Percentiles rank a stretch among this genome's conserved stretches.
Evolutionary conservation across 2,113 vertebrate genomes (phyloP).

Genomic region (Semicossyphus pulcher): DNA sequence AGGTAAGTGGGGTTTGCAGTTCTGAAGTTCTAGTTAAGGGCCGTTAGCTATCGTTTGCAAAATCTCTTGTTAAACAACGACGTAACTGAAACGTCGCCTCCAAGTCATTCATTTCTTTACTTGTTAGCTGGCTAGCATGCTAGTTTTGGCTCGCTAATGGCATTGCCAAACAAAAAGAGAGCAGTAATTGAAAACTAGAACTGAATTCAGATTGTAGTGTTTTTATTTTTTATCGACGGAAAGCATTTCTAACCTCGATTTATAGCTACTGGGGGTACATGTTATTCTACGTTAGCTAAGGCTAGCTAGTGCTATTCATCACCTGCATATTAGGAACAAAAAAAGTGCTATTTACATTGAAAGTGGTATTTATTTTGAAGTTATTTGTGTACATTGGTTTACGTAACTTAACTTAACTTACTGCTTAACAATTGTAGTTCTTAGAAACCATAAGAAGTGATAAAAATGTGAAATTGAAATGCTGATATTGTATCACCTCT

Average conservation of each 20-base stretch:
- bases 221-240: neutral
- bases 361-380: no score
- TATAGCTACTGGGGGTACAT: accelerated
- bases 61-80: conserved; percentile 16
- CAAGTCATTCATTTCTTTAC: conserved; percentile 61
- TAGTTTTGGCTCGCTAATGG: neutral
- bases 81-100: conserved; percentile 64
- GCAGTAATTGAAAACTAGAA: no score
- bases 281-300: conserved; percentile 16
- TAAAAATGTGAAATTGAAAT: no score
- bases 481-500: no score
- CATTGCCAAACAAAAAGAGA: accelerated
- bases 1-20: conserved; percentile 33
- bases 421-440: no score
- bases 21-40: accelerated
- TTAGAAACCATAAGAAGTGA: no score
- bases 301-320: neutral
- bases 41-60: neutral
- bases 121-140: conserved; percentile 58
- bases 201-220: accelerated
- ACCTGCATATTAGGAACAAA: no score
- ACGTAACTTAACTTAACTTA: no score
- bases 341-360: no score
- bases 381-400: neutral
- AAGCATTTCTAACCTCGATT: accelerated